phyloP scores from a whole-genome alignment of 2,888 invertebrate species.

The Loripinus fragilis region DNA sequence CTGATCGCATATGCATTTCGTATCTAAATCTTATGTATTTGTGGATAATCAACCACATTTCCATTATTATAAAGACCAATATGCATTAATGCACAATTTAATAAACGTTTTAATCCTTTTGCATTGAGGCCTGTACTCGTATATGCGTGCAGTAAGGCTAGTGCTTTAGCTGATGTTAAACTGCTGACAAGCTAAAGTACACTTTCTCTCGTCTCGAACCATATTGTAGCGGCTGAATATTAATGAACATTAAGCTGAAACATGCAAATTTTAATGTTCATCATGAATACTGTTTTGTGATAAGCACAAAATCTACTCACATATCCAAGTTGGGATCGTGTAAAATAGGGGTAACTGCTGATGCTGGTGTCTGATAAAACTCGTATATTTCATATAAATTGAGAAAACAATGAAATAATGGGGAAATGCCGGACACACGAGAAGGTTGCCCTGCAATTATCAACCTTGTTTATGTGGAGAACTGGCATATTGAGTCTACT shows the following conservation, averaged over 20 bases:
- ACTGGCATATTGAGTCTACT: too few relatives aligned
- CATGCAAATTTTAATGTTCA: conserved; percentile 2
- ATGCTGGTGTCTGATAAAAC: background rate
- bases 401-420: background rate
- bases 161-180: too few relatives aligned
- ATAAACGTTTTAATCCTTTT: too few relatives aligned
- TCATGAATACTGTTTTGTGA: conserved; percentile 1
- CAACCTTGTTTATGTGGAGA: background rate
- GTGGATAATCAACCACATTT: too few relatives aligned
- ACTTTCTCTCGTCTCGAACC: background rate
- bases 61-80: too few relatives aligned
- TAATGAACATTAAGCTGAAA: background rate
- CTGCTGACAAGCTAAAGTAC: too few relatives aligned
- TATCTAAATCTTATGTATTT: too few relatives aligned
- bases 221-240: background rate
- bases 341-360: background rate
- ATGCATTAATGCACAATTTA: too few relatives aligned
- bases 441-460: conserved; percentile 6
- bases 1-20: too few relatives aligned
- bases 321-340: background rate
- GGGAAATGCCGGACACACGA: background rate
- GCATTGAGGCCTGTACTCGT: too few relatives aligned
- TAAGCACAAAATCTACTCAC: conserved; percentile 9
- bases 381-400: conserved; percentile 10
- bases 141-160: too few relatives aligned